phyloP scores from a whole-genome alignment of 2,797 vertebrate genomes.

The Menidia menidia region DNA sequence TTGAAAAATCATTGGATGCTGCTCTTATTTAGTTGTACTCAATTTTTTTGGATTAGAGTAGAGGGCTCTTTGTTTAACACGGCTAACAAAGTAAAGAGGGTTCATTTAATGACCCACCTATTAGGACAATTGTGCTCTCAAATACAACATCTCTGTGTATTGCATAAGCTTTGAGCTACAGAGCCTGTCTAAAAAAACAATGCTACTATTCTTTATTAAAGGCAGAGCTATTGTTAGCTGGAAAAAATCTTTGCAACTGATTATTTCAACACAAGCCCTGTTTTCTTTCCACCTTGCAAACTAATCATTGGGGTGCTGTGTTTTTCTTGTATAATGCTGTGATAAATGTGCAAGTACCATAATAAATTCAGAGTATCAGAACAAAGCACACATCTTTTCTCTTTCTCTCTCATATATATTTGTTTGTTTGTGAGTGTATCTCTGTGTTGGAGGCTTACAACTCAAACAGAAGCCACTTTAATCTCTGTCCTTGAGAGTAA shows the following conservation, averaged over 20 bases:
- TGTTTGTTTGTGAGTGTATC: conserved; percentile 26
- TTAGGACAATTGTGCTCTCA: no score
- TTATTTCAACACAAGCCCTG: neutral
- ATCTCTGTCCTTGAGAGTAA: conserved; percentile 86
- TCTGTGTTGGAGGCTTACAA: conserved; percentile 47
- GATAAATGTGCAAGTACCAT: conserved; percentile 32
- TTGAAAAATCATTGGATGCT: no score
- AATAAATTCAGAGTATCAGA: conserved; percentile 40
- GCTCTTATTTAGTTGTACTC: no score
- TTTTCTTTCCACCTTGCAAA: conserved; percentile 13
- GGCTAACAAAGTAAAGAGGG: neutral
- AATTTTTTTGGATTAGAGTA: no score
- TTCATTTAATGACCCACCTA: no score
- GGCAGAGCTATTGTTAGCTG: no score
- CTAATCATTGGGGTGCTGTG: neutral
- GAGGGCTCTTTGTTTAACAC: neutral
- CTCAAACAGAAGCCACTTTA: conserved; percentile 77
- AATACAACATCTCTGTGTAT: no score
- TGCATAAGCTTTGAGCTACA: no score
- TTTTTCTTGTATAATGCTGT: conserved; percentile 27
- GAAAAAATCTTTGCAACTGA: neutral
- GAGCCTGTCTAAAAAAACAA: neutral
- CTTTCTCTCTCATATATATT: neutral
- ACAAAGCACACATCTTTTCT: conserved; percentile 21
- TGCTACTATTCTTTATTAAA: no score